Percentiles rank a stretch among this genome's conserved stretches.
phyloP scores from a whole-genome alignment of 2,797 vertebrate genomes.

The Sphenopsis melanotis region DNA sequence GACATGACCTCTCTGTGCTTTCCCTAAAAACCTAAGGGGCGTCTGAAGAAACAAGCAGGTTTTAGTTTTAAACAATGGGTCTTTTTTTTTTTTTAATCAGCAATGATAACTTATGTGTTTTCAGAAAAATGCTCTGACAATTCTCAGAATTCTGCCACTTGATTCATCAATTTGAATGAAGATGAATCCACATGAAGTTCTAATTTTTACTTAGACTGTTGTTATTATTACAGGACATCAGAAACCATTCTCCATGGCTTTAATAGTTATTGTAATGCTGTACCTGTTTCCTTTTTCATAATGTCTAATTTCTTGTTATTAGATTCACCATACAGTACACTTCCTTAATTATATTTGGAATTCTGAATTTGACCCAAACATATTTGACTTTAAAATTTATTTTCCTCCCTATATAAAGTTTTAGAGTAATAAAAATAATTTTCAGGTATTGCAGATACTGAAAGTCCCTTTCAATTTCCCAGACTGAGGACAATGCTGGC shows the following conservation, averaged over 20 bases:
- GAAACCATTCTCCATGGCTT: neutral
- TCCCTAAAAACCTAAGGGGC: neutral
- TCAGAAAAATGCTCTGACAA: neutral
- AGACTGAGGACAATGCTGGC: neutral
- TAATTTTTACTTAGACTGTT: neutral
- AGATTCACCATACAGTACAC: neutral
- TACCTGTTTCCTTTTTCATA: neutral
- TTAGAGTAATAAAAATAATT: neutral
- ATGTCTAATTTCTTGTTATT: neutral
- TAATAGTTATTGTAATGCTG: neutral
- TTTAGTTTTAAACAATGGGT: neutral
- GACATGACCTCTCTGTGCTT: neutral
- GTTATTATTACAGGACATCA: neutral
- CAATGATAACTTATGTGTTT: neutral
- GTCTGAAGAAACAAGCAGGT: neutral
- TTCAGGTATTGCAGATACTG: neutral
- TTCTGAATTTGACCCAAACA: neutral
- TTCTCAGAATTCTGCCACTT: neutral
- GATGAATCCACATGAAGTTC: neutral
- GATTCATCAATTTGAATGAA: neutral
- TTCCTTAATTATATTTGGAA: neutral
- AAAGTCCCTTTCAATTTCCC: neutral
- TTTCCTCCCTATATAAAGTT: neutral
- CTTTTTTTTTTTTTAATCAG: neutral
- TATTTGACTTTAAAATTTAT: neutral